phyloP scores from a whole-genome alignment of 2,797 vertebrate species.

The Neosilurus mollespiculum region DNA sequence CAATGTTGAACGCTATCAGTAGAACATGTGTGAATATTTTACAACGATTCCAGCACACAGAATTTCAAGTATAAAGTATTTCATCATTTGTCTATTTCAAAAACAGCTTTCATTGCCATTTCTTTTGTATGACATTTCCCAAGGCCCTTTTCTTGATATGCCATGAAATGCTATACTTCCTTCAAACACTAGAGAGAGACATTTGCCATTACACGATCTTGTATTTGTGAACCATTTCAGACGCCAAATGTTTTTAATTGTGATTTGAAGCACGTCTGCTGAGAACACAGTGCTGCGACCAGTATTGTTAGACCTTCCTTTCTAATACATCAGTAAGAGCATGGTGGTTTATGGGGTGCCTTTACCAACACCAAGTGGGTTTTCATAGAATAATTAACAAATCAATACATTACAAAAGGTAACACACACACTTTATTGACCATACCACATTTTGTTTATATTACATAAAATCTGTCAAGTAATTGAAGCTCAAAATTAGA shows the following conservation, averaged over 20 bases:
- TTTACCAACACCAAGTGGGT: neutral
- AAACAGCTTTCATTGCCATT: neutral
- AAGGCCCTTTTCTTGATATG: neutral
- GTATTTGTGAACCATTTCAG: neutral
- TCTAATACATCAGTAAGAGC: neutral
- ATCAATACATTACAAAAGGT: neutral
- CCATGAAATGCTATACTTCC: too few species aligned
- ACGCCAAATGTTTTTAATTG: neutral
- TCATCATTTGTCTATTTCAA: neutral
- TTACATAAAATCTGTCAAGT: neutral
- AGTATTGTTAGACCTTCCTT: neutral
- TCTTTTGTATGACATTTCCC: neutral
- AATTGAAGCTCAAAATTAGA: neutral
- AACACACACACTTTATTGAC: neutral
- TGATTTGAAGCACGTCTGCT: too few species aligned
- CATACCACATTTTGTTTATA: neutral
- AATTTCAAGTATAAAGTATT: neutral
- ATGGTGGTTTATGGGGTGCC: neutral
- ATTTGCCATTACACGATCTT: neutral
- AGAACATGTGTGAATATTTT: neutral
- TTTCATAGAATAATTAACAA: neutral
- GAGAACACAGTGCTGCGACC: neutral
- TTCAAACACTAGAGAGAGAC: slow-evolving; percentile 29
- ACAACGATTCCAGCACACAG: neutral
- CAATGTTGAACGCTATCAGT: neutral